Base-by-base conservation (phyloP, 2,113 vertebrate species). In the Chunga burmeisteri region DNA sequence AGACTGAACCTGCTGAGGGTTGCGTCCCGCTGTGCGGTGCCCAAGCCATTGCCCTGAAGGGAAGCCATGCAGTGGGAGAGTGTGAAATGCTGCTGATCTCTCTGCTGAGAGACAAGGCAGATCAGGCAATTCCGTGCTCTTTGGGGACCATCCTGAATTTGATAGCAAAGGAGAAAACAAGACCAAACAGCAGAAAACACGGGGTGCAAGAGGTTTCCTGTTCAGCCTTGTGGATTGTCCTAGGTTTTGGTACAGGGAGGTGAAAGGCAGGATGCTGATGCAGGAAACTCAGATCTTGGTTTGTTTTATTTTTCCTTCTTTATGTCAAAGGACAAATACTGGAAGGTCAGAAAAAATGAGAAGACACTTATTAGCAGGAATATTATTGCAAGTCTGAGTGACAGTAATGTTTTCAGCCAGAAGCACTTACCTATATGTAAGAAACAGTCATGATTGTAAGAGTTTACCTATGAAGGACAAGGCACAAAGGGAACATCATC, bases 11-110 rank as follows among this genome's bases (percentile, higher is more conserved):
- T 36, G 9, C 20, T 6, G 8, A 66, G 59, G 38, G 6, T 2
- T 26, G 22, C 1, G 6, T 68, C 67, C 46, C 1, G 7, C 50
- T 3, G 3, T 23, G 58, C 1, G 4, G 55, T 29, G 61, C 23
- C 65, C 29, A 36, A 42, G 32, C 42, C n/a, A n/a, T 32, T 3
- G 1, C 14, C 40, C 34, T 7, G 10, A 10, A 42, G 38, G 55
- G 61, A 91, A 70, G 30, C 29, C 8, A 1, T 12, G 56, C 38
- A 55, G 34, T 36, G 16, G 40, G n/a, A 20, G 88, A 67, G 14
- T 8, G 25, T 74, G 89, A 81, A 47, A 44, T 1, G 1, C 74
- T 75, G 47, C 47, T 1, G 3, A 17, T 30, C 12, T 56, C 21
- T 75, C 68, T 89, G 59, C 65, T 79, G 70, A 71, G 84, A 81